phyloP scores from a whole-genome alignment of 2,113 vertebrate species.

The Ptychochromis oligacanthus region DNA sequence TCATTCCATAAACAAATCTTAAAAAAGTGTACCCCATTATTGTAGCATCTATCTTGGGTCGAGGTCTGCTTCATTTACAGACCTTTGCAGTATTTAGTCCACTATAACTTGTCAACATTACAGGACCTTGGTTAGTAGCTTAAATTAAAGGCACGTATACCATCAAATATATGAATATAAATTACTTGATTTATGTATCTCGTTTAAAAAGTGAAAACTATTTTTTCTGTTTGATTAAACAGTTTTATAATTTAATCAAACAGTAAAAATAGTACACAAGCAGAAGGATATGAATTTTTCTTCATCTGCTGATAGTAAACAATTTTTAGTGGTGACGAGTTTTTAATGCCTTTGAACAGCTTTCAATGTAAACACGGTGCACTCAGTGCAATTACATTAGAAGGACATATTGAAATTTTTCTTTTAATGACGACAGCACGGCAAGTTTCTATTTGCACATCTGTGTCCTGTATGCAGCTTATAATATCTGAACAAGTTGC shows the following conservation, averaged over 20 bases:
- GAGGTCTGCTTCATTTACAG: not conserved
- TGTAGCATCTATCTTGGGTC: not conserved
- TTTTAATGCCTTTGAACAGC: not conserved
- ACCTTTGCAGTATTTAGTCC: no score
- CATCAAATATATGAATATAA: no score
- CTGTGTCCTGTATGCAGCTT: not conserved
- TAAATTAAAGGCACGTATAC: no score
- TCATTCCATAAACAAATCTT: not conserved
- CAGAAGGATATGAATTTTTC: not conserved
- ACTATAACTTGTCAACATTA: no score
- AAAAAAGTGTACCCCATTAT: not conserved
- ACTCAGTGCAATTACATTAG: not conserved
- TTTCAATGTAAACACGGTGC: not conserved
- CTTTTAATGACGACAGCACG: no score
- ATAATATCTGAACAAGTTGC: not conserved
- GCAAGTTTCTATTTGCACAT: not conserved
- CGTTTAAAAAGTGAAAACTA: not conserved
- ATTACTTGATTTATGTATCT: no score
- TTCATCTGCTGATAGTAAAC: not conserved
- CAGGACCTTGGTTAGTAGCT: no score
- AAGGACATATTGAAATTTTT: not conserved
- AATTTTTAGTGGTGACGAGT: not conserved
- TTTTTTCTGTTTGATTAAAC: not conserved
- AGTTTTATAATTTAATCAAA: not conserved
- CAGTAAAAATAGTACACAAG: not conserved